Conservation (phyloP, 2,113 vertebrate genomes). For the Callionymus lyra region DNA sequence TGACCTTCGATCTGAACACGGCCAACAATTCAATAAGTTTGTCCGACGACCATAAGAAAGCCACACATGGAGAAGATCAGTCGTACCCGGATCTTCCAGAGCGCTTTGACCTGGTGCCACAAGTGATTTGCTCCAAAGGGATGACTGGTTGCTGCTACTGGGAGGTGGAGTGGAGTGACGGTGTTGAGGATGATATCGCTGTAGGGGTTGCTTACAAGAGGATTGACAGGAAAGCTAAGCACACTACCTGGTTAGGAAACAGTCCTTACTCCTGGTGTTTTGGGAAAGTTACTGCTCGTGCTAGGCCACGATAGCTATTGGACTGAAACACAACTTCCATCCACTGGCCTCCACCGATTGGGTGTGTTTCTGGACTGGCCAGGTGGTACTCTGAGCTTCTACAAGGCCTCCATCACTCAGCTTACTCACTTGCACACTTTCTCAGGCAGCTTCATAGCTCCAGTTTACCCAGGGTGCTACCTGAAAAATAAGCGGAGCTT, state of each 20-base stretch:
- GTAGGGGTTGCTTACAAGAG: constrained; percentile 37
- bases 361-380: constrained; percentile 36
- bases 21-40: constrained; percentile 28
- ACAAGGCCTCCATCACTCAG: constrained; percentile 26
- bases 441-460: constrained; percentile 4
- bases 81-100: background rate
- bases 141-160: constrained; percentile 32
- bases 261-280: constrained; percentile 33
- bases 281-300: too few relatives aligned
- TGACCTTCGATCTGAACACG: constrained; percentile 19
- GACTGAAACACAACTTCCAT: background rate
- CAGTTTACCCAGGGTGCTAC: constrained; percentile 24
- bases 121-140: constrained; percentile 30
- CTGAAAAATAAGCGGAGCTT: background rate
- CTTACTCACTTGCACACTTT: constrained; percentile 17
- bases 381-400: constrained; percentile 34
- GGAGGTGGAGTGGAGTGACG: constrained; percentile 27
- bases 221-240: constrained; percentile 13
- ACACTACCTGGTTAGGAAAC: constrained; percentile 12
- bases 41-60: constrained; percentile 26
- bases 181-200: too few relatives aligned
- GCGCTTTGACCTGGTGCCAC: constrained; percentile 12
- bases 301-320: background rate
- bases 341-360: constrained; percentile 10
- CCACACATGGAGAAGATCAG: constrained; percentile 20